Evolutionary conservation across 1,140 invertebrate genomes (phyloP), one percentile per base, ranked within the genome.

Genomic region (Drosophila biarmipes): DNA sequence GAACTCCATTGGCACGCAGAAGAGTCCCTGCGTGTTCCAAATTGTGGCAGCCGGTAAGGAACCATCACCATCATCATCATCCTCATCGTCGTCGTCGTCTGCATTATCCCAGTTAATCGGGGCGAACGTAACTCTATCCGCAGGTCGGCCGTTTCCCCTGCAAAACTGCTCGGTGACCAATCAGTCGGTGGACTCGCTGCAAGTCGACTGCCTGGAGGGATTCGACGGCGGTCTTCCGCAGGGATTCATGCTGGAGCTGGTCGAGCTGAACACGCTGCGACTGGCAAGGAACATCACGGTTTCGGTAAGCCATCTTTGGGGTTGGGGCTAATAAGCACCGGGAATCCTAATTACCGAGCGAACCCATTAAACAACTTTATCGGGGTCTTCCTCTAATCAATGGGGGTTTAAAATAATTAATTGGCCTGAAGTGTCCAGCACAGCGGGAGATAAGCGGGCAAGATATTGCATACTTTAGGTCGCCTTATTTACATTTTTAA

Each of bases 81-180:
- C 21, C 53, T 37, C 38, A 17, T 10, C 38, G n/a, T 42, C 29
- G 15, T 12, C 24, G n/a, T 15, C 19, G 57, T 31, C 29, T 6
- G 37, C 10, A 37, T 52, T 34, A 19, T 45, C 42, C 27, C 1
- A 21, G 37, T 46, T 58, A 40, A 56, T 56, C 43, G 63, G 19
- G 34, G 27, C 21, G 27, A 52, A 55, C 27, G 58, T 56, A 51
- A 57, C 31, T 19, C 21, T 8, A 15, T 64, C 34, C 38, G 15
- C 93, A 95, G 97, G 97, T 76, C 95, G 96, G 27, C 97, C 97
- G 11, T 97, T 98, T 85, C 95, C 96, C 29, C 93, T 98, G 37
- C 94, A 96, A 72, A 98, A 98, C 92, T 98, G 97, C 92, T 95
- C 95, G n/a, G 94, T 98, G n/a, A 94, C 95, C 53, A 98, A 98